These are phyloP conservation scores for Hanleya hanleyi DNA, from an alignment of 2,888 invertebrate genomes.

Conservation along the genomic window DNA sequence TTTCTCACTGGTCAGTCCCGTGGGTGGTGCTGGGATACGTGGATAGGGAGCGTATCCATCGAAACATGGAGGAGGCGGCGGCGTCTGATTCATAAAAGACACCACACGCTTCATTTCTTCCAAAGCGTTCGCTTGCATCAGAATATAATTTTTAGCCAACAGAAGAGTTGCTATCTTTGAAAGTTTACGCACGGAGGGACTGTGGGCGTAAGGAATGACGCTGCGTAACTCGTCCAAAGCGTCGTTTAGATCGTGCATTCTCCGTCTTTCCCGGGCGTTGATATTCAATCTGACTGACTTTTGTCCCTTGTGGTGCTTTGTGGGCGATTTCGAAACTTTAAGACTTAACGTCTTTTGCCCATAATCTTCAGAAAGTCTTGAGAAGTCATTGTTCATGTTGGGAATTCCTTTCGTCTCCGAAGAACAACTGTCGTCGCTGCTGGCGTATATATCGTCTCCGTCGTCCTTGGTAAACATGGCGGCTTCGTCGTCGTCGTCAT, in stretches of 20 bases:
- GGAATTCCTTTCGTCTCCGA: neutral
- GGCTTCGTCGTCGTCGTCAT: conserved; percentile 18
- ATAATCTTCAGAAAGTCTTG: conserved; percentile 29
- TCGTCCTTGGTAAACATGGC: conserved; percentile 4
- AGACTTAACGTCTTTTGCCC: conserved; percentile 21
- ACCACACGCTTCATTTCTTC: conserved; percentile 71
- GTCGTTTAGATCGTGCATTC: conserved; percentile 76
- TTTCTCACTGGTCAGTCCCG: neutral
- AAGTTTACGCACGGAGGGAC: conserved; percentile 72
- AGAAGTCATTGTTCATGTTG: neutral
- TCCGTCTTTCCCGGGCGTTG: conserved; percentile 74
- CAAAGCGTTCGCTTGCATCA: conserved; percentile 72
- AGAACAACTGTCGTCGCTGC: conserved; percentile 31
- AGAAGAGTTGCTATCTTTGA: conserved; percentile 72
- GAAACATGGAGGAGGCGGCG: conserved; percentile 42
- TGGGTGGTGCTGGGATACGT: neutral
- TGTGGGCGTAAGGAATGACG: conserved; percentile 73
- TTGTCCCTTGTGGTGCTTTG: conserved; percentile 37
- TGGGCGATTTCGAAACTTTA: conserved; percentile 31
- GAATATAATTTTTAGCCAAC: conserved; percentile 72
- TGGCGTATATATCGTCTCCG: conserved; percentile 23
- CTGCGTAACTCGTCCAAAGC: conserved; percentile 71
- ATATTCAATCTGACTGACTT: conserved; percentile 67
- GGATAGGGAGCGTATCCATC: conserved; percentile 49
- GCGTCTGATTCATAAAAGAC: conserved; percentile 69